Percentiles rank a stretch among this genome's conserved stretches.
phyloP scores from a whole-genome alignment of 2,888 invertebrate genomes.

The Drosophila colorata region DNA sequence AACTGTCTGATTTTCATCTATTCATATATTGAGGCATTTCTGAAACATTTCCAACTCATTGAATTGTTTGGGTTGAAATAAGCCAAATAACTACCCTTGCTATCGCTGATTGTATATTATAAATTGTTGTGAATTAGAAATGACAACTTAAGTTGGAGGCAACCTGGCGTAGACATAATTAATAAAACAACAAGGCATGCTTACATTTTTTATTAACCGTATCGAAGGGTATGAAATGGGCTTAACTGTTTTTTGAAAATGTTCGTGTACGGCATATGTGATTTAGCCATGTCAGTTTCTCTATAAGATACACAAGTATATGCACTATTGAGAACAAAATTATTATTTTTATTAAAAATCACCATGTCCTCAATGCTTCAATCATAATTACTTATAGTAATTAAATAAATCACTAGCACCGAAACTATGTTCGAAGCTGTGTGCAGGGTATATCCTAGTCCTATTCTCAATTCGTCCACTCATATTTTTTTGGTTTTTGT shows the following conservation, averaged over 20 bases:
- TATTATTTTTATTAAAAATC: no score
- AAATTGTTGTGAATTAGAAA: conserved; percentile 9
- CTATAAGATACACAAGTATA: no score
- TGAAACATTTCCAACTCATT: no score
- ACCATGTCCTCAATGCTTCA: no score
- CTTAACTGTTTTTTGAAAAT: no score
- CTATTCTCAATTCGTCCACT: background rate
- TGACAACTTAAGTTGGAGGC: conserved; percentile 16
- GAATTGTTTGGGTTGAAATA: background rate
- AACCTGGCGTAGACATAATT: conserved; percentile 28
- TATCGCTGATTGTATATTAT: conserved; percentile 5
- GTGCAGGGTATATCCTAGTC: background rate
- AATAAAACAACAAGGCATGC: conserved; percentile 12
- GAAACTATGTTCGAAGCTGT: background rate
- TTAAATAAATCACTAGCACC: no score
- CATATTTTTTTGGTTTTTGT: background rate
- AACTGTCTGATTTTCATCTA: background rate
- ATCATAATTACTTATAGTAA: no score
- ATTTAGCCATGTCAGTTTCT: no score
- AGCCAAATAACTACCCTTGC: conserved; percentile 1
- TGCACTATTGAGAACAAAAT: no score
- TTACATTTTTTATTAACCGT: background rate
- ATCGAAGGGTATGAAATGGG: background rate
- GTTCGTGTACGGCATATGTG: no score
- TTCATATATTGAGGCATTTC: no score